phyloP scores from a whole-genome alignment of 2,113 vertebrate genomes.

The Prionailurus bengalensis region DNA sequence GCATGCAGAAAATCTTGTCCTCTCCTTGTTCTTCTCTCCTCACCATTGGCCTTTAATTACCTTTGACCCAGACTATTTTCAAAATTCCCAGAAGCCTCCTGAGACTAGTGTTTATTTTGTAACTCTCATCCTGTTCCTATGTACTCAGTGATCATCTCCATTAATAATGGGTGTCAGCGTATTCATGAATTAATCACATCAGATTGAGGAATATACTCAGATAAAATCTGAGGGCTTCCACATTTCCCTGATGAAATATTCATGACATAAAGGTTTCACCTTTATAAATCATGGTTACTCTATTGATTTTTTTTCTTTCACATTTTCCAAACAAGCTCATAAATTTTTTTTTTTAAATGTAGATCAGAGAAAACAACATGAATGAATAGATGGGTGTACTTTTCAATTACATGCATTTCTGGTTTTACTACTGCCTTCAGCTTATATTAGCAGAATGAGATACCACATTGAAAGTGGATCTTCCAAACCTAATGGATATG shows the following conservation, averaged over 20 bases:
- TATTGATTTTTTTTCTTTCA: conserved; percentile 75
- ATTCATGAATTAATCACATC: conserved; percentile 80
- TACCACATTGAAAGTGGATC: background rate
- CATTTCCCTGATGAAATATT: conserved; percentile 81
- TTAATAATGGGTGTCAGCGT: conserved; percentile 54
- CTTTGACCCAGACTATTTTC: background rate
- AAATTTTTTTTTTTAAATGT: conserved; percentile 79
- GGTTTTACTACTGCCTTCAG: conserved; percentile 69
- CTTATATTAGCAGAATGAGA: conserved; percentile 55
- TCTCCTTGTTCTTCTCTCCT: background rate
- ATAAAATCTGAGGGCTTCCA: conserved; percentile 72
- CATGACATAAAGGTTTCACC: conserved; percentile 65
- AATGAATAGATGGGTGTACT: conserved; percentile 75
- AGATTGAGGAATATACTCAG: conserved; percentile 70
- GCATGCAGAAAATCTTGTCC: background rate
- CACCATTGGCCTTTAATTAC: background rate
- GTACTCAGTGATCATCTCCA: conserved; percentile 34
- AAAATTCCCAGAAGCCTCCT: background rate
- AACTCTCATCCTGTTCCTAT: conserved; percentile 18
- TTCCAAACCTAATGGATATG: conserved; percentile 38
- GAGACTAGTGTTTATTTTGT: conserved; percentile 22
- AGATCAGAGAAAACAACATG: conserved; percentile 78
- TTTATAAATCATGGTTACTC: conserved; percentile 82
- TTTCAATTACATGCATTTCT: conserved; percentile 78
- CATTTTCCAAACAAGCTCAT: conserved; percentile 80